These are phyloP conservation scores for Taeniopygia guttata DNA, from an alignment of 2,797 vertebrate species.

Conservation along the genomic window DNA sequence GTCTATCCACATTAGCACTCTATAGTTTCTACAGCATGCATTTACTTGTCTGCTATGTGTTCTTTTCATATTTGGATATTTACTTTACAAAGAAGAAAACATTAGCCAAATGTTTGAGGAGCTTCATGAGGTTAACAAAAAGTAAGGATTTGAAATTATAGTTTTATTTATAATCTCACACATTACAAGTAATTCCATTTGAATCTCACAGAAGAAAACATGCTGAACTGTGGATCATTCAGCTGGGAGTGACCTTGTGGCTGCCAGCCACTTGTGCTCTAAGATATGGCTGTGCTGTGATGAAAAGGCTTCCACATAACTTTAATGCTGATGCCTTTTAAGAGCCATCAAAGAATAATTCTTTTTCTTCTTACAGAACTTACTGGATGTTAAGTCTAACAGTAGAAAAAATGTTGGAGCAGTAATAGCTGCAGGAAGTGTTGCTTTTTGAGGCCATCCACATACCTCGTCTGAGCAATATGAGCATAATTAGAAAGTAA, in stretches of 20 bases:
- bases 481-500: background rate
- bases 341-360: background rate
- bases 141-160: background rate
- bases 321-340: background rate
- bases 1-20: background rate
- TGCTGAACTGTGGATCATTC: background rate
- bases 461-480: background rate
- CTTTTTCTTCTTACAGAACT: background rate
- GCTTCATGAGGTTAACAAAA: background rate
- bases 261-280: background rate
- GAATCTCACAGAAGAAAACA: background rate
- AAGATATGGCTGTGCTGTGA: background rate
- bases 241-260: background rate
- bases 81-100: background rate
- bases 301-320: background rate
- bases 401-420: background rate
- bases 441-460: constrained; percentile 1
- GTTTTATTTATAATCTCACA: background rate
- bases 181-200: background rate
- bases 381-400: background rate
- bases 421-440: background rate
- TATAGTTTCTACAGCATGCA: background rate
- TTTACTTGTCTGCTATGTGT: background rate
- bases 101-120: background rate
- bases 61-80: background rate